Evolutionary conservation across 1,140 invertebrate genomes (phyloP).

Genomic region (Teleopsis dalmanni): DNA sequence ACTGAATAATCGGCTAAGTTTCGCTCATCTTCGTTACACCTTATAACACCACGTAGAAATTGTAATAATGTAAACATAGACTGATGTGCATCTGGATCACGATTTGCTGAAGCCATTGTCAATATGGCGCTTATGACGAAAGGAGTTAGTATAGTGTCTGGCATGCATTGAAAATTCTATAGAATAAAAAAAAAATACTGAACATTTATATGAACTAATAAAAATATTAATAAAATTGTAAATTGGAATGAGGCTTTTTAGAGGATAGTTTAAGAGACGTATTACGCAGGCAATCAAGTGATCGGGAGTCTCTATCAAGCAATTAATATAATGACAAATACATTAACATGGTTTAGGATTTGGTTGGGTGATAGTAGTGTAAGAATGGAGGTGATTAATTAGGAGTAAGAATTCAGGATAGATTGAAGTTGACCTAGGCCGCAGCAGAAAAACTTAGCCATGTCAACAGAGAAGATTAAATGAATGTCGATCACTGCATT

Average conservation of each 20-base stretch:
- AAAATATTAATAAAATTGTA: background rate
- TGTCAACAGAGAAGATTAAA: no score
- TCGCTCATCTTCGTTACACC: slow-evolving; percentile 35
- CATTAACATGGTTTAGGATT: no score
- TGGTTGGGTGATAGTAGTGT: no score
- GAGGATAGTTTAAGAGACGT: background rate
- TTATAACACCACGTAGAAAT: slow-evolving; percentile 35
- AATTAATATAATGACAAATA: no score
- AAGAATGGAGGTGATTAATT: no score
- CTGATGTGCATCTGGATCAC: slow-evolving; percentile 30
- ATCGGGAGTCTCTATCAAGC: no score
- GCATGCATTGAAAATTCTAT: slow-evolving; percentile 34
- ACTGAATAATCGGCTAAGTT: slow-evolving; percentile 26
- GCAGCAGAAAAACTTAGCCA: no score
- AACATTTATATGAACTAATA: no score
- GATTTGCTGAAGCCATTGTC: slow-evolving; percentile 34
- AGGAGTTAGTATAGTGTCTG: slow-evolving; percentile 34
- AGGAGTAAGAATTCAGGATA: no score
- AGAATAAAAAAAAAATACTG: slow-evolving; percentile 6
- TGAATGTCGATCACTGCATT: no score
- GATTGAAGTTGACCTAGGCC: no score
- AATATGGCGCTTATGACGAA: slow-evolving; percentile 39
- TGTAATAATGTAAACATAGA: slow-evolving; percentile 27
- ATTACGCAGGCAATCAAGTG: no score
- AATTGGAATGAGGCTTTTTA: background rate